A percentile compares a stretch with the other conserved stretches of the same genome.
phyloP scores from a whole-genome alignment of 2,113 vertebrate genomes.

The Anhinga rufa region DNA sequence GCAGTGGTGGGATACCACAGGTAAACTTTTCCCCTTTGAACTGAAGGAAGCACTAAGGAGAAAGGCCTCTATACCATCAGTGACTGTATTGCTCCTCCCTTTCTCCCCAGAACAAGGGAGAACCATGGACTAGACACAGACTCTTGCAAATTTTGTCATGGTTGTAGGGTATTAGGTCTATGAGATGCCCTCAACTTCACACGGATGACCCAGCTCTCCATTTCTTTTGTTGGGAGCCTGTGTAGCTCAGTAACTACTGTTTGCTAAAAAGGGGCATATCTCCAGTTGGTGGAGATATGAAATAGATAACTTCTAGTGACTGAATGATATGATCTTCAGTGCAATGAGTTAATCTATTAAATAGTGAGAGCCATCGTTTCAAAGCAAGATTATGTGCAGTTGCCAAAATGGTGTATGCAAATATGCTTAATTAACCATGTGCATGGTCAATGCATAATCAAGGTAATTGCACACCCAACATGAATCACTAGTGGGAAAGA shows the following conservation, averaged over 20 bases:
- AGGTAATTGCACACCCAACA: not conserved
- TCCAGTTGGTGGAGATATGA: not conserved
- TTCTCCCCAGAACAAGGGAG: not conserved
- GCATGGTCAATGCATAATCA: not conserved
- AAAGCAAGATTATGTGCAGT: not conserved
- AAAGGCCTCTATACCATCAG: not conserved
- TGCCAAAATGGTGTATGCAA: not conserved
- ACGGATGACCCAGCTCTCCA: not conserved
- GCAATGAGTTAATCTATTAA: not conserved
- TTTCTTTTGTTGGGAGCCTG: not conserved
- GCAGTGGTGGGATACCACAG: not conserved
- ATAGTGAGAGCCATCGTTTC: not conserved
- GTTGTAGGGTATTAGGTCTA: not conserved
- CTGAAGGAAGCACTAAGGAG: fast-evolving
- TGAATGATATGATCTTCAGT: not conserved
- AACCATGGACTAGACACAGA: fast-evolving
- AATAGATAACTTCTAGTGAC: not conserved
- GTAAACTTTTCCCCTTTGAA: not conserved
- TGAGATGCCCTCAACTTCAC: not conserved
- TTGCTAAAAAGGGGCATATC: not conserved
- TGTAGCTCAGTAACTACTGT: not conserved
- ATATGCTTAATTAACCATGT: not conserved
- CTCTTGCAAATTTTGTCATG: not conserved
- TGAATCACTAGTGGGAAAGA: not conserved
- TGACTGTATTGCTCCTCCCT: not conserved